Conservation (phyloP, 2,888 invertebrate species). For the Alloplasta piceator region DNA sequence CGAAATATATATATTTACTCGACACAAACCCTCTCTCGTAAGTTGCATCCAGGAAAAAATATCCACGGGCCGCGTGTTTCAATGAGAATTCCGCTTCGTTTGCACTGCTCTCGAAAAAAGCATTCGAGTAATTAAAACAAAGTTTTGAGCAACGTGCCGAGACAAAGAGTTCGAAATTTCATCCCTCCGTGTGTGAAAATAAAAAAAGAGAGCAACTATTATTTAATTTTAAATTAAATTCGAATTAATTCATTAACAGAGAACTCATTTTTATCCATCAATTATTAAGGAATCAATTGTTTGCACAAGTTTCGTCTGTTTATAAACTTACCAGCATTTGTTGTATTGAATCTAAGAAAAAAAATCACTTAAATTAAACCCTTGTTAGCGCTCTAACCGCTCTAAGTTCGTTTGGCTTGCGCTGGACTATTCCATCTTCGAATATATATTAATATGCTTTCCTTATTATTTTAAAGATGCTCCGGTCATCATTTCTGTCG, state of each 20-base stretch:
- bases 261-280: too few relatives aligned
- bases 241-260: too few relatives aligned
- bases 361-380: too few relatives aligned
- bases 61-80: conserved; percentile 27
- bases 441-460: too few relatives aligned
- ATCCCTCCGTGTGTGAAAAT: conserved; percentile 1
- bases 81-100: conserved; percentile 2
- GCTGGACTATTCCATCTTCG: too few relatives aligned
- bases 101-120: conserved; percentile 30
- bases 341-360: too few relatives aligned
- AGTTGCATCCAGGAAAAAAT: not conserved
- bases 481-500: conserved; percentile 91
- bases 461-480: conserved; percentile 85
- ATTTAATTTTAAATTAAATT: conserved; percentile 12
- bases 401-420: too few relatives aligned
- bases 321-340: too few relatives aligned
- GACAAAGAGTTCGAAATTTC: conserved; percentile 1
- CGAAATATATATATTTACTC: conserved; percentile 34
- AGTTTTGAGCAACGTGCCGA: conserved; percentile 1
- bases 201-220: not conserved
- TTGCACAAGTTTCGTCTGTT: too few relatives aligned
- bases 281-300: too few relatives aligned
- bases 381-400: too few relatives aligned
- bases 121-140: conserved; percentile 47
- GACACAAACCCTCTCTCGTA: conserved; percentile 7